Evolutionary conservation across 2,113 vertebrate species (phyloP).

Genomic region (Pollimyrus isidori): DNA sequence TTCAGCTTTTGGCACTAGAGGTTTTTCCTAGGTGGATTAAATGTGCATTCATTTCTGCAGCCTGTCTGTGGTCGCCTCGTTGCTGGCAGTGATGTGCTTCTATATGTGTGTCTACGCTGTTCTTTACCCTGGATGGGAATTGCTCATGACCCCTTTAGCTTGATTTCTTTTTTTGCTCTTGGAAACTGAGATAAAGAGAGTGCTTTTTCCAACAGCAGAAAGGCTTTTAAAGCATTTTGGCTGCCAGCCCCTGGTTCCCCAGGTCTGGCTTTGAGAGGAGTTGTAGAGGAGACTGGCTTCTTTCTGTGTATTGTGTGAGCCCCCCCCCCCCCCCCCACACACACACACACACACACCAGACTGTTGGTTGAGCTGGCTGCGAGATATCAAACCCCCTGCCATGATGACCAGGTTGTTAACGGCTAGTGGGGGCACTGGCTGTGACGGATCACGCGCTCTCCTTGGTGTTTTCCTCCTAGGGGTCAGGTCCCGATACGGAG

Average conservation of each 20-base stretch:
- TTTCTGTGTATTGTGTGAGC: not conserved
- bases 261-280: not conserved
- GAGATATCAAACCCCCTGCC: not conserved
- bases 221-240: not conserved
- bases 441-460: not conserved
- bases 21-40: not conserved
- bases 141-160: not conserved
- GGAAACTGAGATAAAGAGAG: not conserved
- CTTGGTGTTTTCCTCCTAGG: conserved; percentile 45
- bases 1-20: not conserved
- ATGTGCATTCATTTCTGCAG: not conserved
- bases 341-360: not conserved
- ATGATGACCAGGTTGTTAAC: not conserved
- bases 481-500: conserved; percentile 48
- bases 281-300: not conserved
- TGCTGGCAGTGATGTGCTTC: not conserved
- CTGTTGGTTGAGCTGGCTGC: not conserved
- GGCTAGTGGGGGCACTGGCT: not conserved
- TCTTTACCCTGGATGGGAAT: not conserved
- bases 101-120: not conserved
- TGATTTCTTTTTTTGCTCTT: not conserved
- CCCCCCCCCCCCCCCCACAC: not conserved
- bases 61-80: too few relatives aligned
- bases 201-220: not conserved
- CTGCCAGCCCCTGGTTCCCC: not conserved